Conservation (phyloP, 1,140 invertebrate genomes). For the Drosophila lacteicornis region DNA sequence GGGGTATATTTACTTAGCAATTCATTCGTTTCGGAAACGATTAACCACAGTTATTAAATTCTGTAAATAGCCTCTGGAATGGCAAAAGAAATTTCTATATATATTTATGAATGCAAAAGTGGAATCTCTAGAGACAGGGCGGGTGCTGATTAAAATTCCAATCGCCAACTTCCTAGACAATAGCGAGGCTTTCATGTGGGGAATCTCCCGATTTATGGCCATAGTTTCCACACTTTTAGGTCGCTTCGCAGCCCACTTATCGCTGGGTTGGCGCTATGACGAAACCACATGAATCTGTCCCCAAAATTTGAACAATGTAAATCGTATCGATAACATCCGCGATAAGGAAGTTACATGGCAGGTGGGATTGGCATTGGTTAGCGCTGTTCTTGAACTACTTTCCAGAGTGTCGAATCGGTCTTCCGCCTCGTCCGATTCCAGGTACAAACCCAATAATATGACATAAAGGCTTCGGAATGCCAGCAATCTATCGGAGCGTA, state of each 20-base stretch:
- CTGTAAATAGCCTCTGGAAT: conserved; percentile 23
- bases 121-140: background rate
- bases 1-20: conserved; percentile 17
- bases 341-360: conserved; percentile 57
- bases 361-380: conserved; percentile 43
- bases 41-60: conserved; percentile 43
- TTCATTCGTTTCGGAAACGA: conserved; percentile 34
- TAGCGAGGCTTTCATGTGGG: conserved; percentile 20
- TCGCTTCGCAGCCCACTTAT: conserved; percentile 10
- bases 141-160: conserved; percentile 35
- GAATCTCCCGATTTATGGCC: conserved; percentile 26
- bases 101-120: background rate
- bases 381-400: conserved; percentile 54
- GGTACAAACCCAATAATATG: conserved; percentile 45
- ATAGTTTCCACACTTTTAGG: conserved; percentile 34
- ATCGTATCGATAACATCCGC: conserved; percentile 36
- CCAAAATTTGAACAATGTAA: conserved; percentile 60
- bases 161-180: conserved; percentile 34
- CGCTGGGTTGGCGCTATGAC: conserved; percentile 15
- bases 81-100: conserved; percentile 21
- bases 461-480: conserved; percentile 73
- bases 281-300: conserved; percentile 41
- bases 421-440: conserved; percentile 27
- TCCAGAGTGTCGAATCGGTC: conserved; percentile 13
- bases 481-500: conserved; percentile 21